Percentiles rank a stretch among this genome's conserved stretches.
These are phyloP conservation scores for Pungitius pungitius DNA, from an alignment of 2,113 vertebrate genomes.

Conservation along the genomic window DNA sequence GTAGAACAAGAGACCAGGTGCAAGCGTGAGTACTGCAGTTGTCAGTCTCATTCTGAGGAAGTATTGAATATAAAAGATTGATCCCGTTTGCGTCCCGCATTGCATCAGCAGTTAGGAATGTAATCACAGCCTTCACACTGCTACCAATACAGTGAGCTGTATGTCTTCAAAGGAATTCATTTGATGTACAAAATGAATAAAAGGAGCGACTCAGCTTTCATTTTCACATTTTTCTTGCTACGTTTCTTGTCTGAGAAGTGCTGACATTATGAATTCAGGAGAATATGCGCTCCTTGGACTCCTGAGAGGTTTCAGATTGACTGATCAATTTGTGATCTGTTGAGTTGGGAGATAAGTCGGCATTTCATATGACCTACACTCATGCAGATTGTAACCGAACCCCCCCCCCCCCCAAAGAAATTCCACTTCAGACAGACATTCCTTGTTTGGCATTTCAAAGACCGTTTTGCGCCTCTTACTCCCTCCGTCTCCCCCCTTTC, in stretches of 20 bases:
- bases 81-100: conserved; percentile 12
- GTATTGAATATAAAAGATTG: conserved; percentile 25
- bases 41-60: conserved; percentile 19
- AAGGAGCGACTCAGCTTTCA: conserved; percentile 9
- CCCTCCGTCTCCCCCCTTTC: neutral
- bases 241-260: conserved; percentile 1
- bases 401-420: neutral
- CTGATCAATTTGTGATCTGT: conserved; percentile 9
- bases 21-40: conserved; percentile 8
- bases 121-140: conserved; percentile 33
- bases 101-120: conserved; percentile 1
- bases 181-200: conserved; percentile 25
- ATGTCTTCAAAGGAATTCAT: conserved; percentile 15
- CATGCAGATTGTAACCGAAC: conserved; percentile 23
- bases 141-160: neutral
- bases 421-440: conserved; percentile 21
- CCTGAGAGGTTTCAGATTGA: neutral
- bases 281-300: neutral
- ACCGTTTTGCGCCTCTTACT: neutral
- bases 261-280: conserved; percentile 16
- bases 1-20: neutral
- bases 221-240: conserved; percentile 27
- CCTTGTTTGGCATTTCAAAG: conserved; percentile 31
- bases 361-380: conserved; percentile 2
- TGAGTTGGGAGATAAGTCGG: neutral